A percentile compares a stretch with the other conserved stretches of the same genome.
phyloP scores from a whole-genome alignment of 2,888 invertebrate genomes.

The Mellilla xanthometata region DNA sequence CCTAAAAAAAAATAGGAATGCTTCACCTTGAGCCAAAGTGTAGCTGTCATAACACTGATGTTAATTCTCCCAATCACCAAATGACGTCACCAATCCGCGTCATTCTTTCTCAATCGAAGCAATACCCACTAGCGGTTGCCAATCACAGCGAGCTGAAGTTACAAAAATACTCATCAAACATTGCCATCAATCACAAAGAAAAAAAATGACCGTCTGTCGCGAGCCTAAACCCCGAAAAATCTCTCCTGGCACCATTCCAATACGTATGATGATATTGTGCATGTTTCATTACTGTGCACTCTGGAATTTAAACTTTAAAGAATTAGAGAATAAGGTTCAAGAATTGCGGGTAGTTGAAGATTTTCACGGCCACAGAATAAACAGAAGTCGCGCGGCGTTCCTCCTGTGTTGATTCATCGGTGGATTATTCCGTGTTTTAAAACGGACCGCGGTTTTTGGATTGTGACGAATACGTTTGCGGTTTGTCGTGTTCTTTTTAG shows the following conservation, averaged over 20 bases:
- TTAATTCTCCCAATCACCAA: no score
- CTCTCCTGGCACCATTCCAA: constrained; percentile 26
- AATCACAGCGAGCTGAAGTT: constrained; percentile 12
- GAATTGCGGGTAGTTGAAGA: constrained; percentile 2
- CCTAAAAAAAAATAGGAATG: no score
- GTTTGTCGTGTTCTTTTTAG: not conserved
- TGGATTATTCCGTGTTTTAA: constrained; percentile 22
- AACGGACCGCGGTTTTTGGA: constrained; percentile 4
- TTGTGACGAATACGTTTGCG: constrained; percentile 5
- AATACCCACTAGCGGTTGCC: constrained; percentile 15
- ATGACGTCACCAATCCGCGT: not conserved
- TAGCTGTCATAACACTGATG: no score
- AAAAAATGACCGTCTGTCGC: constrained; percentile 28
- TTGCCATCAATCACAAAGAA: constrained; percentile 27
- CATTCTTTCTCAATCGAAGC: constrained; percentile 10
- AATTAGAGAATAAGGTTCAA: not conserved
- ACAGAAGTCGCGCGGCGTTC: not conserved
- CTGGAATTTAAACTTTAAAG: not conserved
- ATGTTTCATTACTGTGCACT: constrained; percentile 15
- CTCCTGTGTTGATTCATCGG: constrained; percentile 22
- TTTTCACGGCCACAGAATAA: not conserved
- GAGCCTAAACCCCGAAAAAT: constrained; percentile 29
- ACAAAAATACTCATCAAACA: constrained; percentile 30
- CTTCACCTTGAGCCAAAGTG: no score
- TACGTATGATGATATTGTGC: constrained; percentile 18